Base-by-base conservation (phyloP, 2,113 vertebrate genomes). In the Lophotis ruficrista region DNA sequence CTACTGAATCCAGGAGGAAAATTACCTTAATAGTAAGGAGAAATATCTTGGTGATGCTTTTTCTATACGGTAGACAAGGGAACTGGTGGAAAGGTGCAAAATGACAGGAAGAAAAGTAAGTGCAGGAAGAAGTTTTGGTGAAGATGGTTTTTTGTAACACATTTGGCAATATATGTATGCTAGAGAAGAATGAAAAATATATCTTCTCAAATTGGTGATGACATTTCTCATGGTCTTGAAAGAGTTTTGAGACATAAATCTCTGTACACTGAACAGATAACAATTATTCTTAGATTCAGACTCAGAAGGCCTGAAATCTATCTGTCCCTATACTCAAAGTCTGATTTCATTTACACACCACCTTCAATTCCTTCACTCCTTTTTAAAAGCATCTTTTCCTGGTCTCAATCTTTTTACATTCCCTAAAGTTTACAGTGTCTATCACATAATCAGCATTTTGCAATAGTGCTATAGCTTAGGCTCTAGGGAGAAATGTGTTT, bases 141-240 rank as follows among this genome's bases (percentile, higher is more conserved):
- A 64, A 38, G 27, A 22, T 19, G 9, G 7, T 66, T 57, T 76
- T 53, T 76, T 60, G 30, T 57, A 77, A 69, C 22, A 47, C 1
- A 15, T 33, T 56, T 0, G 1, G 21, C 20, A 57, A n/a, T 19
- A 6, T 31, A 21, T 19, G 4, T 15, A 6, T n/a, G 17, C 41
- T 70, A 61, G 20, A 79, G 28, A 70, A 86, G 38, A 41, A 82
- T 71, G n/a, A 37, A 43, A 24, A 50, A 54, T 13, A 1, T 1
- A 25, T 19, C 9, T 68, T 50, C 23, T 57, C 25, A 57, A 71
- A 66, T 11, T 12, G 6, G 2, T 61, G 19, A 47, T 72, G 30
- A 17, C 11, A 57, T 62, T 89, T 89, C 31, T 83, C 3, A 30
- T 21, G 21, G 10, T 48, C 21, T 51, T 80, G n/a, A 57, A 25